phyloP scores from a whole-genome alignment of 1,140 invertebrate species.

The Palaemon carinicauda region DNA sequence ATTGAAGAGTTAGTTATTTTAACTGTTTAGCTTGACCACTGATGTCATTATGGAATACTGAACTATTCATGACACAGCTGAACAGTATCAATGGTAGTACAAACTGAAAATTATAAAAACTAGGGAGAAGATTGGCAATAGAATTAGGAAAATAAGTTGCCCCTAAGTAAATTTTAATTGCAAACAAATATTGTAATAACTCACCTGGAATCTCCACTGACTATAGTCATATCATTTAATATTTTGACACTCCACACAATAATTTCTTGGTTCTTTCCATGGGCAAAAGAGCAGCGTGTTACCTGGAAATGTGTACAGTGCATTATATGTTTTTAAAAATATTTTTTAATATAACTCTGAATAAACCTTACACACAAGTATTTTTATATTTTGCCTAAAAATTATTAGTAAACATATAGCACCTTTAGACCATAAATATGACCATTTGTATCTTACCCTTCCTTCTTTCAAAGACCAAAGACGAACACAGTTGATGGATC shows the following conservation, averaged over 20 bases:
- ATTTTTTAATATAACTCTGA: too few relatives aligned
- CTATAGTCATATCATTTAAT: slow-evolving; percentile 80
- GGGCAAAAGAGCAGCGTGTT: slow-evolving; percentile 68
- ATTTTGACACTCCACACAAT: slow-evolving; percentile 87
- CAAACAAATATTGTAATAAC: neutral
- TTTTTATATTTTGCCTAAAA: neutral
- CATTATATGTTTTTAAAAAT: neutral
- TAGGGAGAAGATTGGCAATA: too few relatives aligned
- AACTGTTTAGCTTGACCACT: too few relatives aligned
- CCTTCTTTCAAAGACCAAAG: slow-evolving; percentile 87
- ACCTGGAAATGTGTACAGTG: slow-evolving; percentile 72
- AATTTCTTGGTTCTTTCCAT: slow-evolving; percentile 70
- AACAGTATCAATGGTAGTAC: neutral
- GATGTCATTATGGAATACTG: too few relatives aligned
- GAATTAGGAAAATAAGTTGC: neutral
- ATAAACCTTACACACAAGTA: too few relatives aligned
- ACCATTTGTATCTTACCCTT: slow-evolving; percentile 77
- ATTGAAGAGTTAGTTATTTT: too few relatives aligned
- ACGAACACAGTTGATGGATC: slow-evolving; percentile 83
- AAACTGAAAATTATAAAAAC: neutral
- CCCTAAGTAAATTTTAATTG: neutral
- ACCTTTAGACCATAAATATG: neutral
- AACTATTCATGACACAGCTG: neutral
- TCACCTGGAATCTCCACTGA: slow-evolving; percentile 85
- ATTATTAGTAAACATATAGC: neutral